A percentile compares a stretch with the other conserved stretches of the same genome.
These are phyloP conservation scores for Corythornis cristatus DNA, from an alignment of 2,113 vertebrate genomes.

Conservation along the genomic window DNA sequence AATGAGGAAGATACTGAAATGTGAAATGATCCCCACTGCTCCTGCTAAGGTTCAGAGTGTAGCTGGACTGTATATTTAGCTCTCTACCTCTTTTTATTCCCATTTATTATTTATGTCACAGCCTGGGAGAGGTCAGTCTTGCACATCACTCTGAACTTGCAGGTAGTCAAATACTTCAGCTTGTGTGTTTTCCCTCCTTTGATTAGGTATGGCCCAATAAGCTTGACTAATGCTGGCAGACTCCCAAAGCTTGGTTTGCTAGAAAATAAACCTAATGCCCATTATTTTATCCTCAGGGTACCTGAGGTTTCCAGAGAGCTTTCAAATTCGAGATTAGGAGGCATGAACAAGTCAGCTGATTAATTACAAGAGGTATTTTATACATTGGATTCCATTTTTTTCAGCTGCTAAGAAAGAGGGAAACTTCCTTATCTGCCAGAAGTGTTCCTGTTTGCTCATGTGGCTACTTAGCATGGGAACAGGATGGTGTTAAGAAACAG, in stretches of 20 bases:
- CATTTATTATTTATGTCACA: conserved; percentile 38
- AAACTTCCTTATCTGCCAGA: not conserved
- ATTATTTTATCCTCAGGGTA: conserved; percentile 3
- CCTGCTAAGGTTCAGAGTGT: not conserved
- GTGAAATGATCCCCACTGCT: not conserved
- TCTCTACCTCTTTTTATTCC: not conserved
- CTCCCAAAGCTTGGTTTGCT: not conserved
- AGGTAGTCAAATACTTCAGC: not conserved
- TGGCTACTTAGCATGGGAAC: not conserved
- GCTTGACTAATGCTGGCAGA: conserved; percentile 3
- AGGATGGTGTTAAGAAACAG: not conserved
- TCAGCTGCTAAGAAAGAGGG: not conserved
- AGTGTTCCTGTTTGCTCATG: not conserved
- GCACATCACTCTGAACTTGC: not conserved
- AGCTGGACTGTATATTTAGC: conserved; percentile 36
- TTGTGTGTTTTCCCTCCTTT: not conserved
- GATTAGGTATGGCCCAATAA: conserved; percentile 17
- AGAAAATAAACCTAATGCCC: not conserved
- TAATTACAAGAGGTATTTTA: conserved; percentile 8
- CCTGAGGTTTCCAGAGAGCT: conserved; percentile 1
- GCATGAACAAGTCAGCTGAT: not conserved
- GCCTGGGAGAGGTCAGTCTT: not conserved
- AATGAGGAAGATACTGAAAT: not conserved
- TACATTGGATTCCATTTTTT: not conserved
- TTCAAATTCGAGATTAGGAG: conserved; percentile 21